Base-by-base conservation (phyloP, 1,140 invertebrate genomes). In the Drosophila repletoides region DNA sequence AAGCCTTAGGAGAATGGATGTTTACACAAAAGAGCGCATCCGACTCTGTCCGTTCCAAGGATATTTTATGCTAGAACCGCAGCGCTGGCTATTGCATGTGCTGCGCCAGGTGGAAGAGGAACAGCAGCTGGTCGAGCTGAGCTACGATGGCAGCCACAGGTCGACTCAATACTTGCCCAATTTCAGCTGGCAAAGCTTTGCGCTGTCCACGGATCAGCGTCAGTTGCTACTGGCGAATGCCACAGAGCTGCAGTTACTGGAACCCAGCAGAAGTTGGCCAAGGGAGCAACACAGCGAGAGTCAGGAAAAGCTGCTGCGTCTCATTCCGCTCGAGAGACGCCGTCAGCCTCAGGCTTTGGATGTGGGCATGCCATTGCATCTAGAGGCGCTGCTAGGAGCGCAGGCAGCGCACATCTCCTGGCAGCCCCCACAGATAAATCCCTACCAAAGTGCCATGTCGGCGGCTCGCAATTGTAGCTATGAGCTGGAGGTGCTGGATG, bases 391-490 rank as follows among this genome's bases (percentile, higher is more conserved):
- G 36, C 94, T 97, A 76, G 94, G 95, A 0, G 91, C 93, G 0
- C 91, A 93, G 64, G 91, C 92, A n/a, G 95, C 95, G 0, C 94
- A 95, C 76, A 93, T 97, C 6, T 93, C 93, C 0, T 98, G 97
- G 97, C 92, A 93, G 21, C 92, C 93, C 3, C 97, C 97, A 0
- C 92, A 94, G 77, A 88, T 94, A 0, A 94, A 94, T 5, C 94
- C 94, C 22, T 95, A 97, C 90, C 95, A 96, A 1, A 94, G 93
- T 38, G 94, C 94, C 0, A 95, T 95, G 0, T 96, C 95, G 1
- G 95, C 96, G 0, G 97, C 95, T 94, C 94, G 95, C 71, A 93
- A 94, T 61, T 98, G 96, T 96, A 93, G 92, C 0, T 98, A 97
- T 89, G 94, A 96, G 81, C 91, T 98, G 12, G 93, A 94, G 66